phyloP scores from a whole-genome alignment of 2,797 vertebrate species.

The Harpagifer antarcticus region DNA sequence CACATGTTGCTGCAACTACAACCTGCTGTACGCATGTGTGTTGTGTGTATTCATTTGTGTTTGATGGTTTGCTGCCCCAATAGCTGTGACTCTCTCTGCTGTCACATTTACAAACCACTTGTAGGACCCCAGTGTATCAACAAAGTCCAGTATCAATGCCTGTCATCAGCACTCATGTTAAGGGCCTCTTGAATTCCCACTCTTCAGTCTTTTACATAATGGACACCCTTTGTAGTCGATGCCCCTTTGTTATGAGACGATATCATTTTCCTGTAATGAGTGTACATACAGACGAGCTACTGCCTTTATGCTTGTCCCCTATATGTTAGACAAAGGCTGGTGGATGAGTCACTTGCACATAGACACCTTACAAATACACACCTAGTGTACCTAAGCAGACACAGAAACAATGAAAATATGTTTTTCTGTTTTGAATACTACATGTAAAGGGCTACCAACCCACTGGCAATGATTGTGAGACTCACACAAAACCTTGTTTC shows the following conservation, averaged over 20 bases:
- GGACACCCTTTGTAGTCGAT: constrained; percentile 43
- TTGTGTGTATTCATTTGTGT: constrained; percentile 33
- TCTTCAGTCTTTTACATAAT: constrained; percentile 60
- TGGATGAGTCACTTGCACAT: constrained; percentile 51
- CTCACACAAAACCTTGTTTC: neutral
- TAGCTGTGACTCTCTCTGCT: constrained; percentile 21
- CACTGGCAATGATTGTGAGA: neutral
- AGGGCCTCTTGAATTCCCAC: constrained; percentile 64
- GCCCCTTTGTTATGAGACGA: constrained; percentile 44
- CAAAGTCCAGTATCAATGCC: constrained; percentile 41
- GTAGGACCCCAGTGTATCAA: constrained; percentile 41
- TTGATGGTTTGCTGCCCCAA: constrained; percentile 7
- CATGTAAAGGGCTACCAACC: neutral
- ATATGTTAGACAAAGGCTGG: constrained; percentile 53
- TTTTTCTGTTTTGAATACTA: constrained; percentile 13
- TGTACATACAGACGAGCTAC: constrained; percentile 49
- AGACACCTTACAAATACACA: constrained; percentile 1
- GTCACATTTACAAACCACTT: constrained; percentile 53
- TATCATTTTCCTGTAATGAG: constrained; percentile 57
- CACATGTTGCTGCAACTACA: constrained; percentile 51
- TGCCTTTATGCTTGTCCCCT: constrained; percentile 50
- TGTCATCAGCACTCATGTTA: constrained; percentile 56
- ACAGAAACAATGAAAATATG: neutral
- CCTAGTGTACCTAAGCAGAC: neutral
- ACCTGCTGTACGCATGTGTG: constrained; percentile 44